Base-by-base conservation (phyloP, 2,888 invertebrate genomes). In the Lithophane ornitopus region DNA sequence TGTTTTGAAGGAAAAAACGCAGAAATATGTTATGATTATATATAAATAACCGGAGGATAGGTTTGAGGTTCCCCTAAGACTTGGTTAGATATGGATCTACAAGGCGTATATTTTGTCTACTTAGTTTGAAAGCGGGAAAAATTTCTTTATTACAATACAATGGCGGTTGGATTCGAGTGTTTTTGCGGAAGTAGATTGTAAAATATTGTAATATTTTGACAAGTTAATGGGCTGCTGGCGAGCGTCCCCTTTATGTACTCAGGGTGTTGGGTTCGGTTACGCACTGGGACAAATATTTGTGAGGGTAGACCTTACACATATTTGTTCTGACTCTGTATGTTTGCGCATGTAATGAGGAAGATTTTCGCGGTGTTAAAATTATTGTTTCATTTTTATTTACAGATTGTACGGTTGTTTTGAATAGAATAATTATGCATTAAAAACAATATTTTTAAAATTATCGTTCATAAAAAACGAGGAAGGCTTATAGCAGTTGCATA, bases 21-120 rank as follows among this genome's bases (percentile, higher is more conserved):
- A 74, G 76, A 88, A 88, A 88, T 88, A 88, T 83, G 75, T 87
- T 87, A 87, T 88, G 87, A 87, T 87, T 87, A 88, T 83, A 81
- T 85, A 78, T 88, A 88, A 85, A 85, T 87, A 87, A 85, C 58
- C 62, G 78, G 11, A 62, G 81, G 87, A 87, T 87, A 80, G 82
- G 74, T 84, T 78, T 78, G 81, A 78, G 58, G 70, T 61, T 79
- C 85, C 89, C 87, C 49, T 11, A 79, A 86, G 89, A 87, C 56
- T 73, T 84, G 39, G 59, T 56, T 54, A 56, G 74, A 78, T 82
- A 87, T 63, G 78, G 68, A 83, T 80, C 74, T 85, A 58, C 58
- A 75, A 68, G 74, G 76, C 85, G 75, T 70, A 85, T 75, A 83
- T 86, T 79, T 84, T 63, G 41, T 71, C 58, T 75, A 78, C 81